Percentiles rank a stretch among this genome's conserved stretches.
phyloP scores from a whole-genome alignment of 2,888 invertebrate species.

The Tachina lurida region DNA sequence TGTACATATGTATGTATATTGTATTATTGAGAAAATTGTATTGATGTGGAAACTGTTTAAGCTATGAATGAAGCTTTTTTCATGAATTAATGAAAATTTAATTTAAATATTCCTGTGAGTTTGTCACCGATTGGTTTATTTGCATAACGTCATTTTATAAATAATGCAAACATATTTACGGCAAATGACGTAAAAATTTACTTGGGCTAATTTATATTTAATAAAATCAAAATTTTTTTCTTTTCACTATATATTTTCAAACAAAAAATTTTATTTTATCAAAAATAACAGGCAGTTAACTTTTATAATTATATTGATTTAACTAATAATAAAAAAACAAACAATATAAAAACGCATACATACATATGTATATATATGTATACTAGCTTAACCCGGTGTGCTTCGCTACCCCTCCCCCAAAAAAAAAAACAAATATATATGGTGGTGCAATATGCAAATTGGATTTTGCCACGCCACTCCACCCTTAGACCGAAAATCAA shows the following conservation, averaged over 20 bases:
- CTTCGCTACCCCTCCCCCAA: too few relatives aligned
- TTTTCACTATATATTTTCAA: not conserved
- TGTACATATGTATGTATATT: too few relatives aligned
- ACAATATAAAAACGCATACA: not conserved
- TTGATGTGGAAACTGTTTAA: too few relatives aligned
- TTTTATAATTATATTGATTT: constrained; percentile 60
- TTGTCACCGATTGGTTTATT: not conserved
- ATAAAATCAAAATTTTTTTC: not conserved
- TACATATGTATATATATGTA: too few relatives aligned
- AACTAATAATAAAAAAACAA: constrained; percentile 57
- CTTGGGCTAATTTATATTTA: too few relatives aligned
- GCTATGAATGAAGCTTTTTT: not conserved
- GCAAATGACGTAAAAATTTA: too few relatives aligned
- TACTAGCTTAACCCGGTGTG: too few relatives aligned
- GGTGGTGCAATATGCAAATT: too few relatives aligned
- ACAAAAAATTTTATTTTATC: not conserved
- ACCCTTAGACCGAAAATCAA: too few relatives aligned
- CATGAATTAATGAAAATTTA: not conserved
- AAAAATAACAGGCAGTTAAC: constrained; percentile 11
- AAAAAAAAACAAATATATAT: too few relatives aligned
- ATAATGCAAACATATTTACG: constrained; percentile 3
- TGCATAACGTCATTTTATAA: constrained; percentile 3
- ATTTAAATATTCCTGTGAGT: not conserved
- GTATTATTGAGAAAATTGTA: too few relatives aligned
- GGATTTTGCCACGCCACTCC: too few relatives aligned